phyloP scores from a whole-genome alignment of 2,797 vertebrate genomes.

The Nannoperca obscura region DNA sequence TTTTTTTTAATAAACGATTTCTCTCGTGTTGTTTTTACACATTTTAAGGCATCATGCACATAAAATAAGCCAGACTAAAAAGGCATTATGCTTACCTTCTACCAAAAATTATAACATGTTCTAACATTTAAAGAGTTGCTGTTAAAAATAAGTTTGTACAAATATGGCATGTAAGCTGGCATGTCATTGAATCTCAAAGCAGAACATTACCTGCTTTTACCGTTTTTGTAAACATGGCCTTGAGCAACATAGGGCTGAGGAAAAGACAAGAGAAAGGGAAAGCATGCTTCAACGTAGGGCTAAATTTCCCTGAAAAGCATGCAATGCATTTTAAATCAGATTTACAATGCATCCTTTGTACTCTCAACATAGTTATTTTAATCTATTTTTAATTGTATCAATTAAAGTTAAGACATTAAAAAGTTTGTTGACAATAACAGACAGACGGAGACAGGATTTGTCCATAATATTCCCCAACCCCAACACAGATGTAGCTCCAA shows the following conservation, averaged over 20 bases:
- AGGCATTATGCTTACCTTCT: constrained; percentile 72
- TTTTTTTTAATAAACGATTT: constrained; percentile 84
- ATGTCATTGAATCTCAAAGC: constrained; percentile 82
- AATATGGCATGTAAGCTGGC: constrained; percentile 87
- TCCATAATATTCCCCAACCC: constrained; percentile 58
- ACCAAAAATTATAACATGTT: constrained; percentile 65
- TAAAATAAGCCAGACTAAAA: constrained; percentile 80
- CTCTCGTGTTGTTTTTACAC: constrained; percentile 71
- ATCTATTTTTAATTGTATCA: constrained; percentile 54
- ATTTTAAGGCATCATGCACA: constrained; percentile 90
- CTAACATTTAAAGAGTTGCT: constrained; percentile 73
- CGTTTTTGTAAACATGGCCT: constrained; percentile 88
- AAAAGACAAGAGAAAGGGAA: constrained; percentile 66
- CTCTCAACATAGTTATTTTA: constrained; percentile 54
- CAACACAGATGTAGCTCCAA: constrained; percentile 53
- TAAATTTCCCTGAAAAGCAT: constrained; percentile 82
- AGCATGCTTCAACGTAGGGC: constrained; percentile 77
- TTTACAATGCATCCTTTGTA: constrained; percentile 78
- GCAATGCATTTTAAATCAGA: constrained; percentile 81
- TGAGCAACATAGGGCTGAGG: constrained; percentile 78
- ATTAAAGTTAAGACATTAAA: constrained; percentile 80
- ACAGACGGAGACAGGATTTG: constrained; percentile 70
- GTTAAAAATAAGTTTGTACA: constrained; percentile 85
- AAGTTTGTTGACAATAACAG: constrained; percentile 77
- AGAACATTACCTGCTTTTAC: constrained; percentile 81